Evolutionary conservation across 2,113 vertebrate genomes (phyloP).

Genomic region (Mus musculus): GRCm39 chr9:49441001-49441500

Average conservation of each 20-base stretch:
- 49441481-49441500: slow-evolving; percentile 1
- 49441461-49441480: not conserved
- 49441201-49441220: not conserved
- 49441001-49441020: not conserved
- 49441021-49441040: fast-evolving
- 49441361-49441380: not conserved
- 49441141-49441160: not conserved
- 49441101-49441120: not conserved
- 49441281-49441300: not conserved
- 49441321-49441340: not conserved
- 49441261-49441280: not conserved
- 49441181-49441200: not conserved
- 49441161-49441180: not conserved
- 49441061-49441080: not conserved
- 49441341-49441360: not conserved
- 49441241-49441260: not conserved
- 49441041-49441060: too few relatives aligned
- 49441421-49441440: not conserved
- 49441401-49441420: not conserved
- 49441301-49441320: fast-evolving
- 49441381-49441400: not conserved
- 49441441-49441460: not conserved
- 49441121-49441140: not conserved
- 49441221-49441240: not conserved
- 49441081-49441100: not conserved